These are phyloP conservation scores for Spicauda simplicius DNA, from an alignment of 2,888 invertebrate genomes.

Conservation along the genomic window DNA sequence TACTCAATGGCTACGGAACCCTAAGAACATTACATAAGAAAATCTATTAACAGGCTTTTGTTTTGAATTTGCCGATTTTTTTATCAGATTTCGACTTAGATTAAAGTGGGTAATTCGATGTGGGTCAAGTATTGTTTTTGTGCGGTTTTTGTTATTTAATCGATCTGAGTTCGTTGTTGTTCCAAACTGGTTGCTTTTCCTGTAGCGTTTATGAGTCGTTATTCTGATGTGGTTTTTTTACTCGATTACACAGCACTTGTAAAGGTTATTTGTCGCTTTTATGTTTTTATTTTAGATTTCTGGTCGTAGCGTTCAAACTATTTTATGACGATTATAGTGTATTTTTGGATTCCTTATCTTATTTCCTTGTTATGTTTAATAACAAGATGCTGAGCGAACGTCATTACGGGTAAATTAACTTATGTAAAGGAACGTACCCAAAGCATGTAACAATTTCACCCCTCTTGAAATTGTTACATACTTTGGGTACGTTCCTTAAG, in stretches of 20 bases:
- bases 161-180: background rate
- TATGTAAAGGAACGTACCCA: too few relatives aligned
- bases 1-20: background rate
- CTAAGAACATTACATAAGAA: too few relatives aligned
- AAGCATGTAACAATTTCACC: too few relatives aligned
- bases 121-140: conserved; percentile 2
- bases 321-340: too few relatives aligned
- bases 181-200: background rate
- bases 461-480: too few relatives aligned
- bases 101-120: background rate
- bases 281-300: background rate
- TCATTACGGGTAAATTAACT: too few relatives aligned
- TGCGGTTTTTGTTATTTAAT: background rate
- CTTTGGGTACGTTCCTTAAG: too few relatives aligned
- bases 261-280: background rate
- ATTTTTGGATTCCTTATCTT: too few relatives aligned
- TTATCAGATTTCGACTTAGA: background rate
- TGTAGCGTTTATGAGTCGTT: background rate
- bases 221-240: background rate
- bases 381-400: too few relatives aligned
- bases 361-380: too few relatives aligned
- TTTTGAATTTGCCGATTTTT: background rate
- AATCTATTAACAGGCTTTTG: background rate
- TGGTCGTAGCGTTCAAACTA: too few relatives aligned
- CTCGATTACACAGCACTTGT: background rate